Conservation (phyloP, 2,113 vertebrate genomes). For the Melanotaenia duboulayi region DNA sequence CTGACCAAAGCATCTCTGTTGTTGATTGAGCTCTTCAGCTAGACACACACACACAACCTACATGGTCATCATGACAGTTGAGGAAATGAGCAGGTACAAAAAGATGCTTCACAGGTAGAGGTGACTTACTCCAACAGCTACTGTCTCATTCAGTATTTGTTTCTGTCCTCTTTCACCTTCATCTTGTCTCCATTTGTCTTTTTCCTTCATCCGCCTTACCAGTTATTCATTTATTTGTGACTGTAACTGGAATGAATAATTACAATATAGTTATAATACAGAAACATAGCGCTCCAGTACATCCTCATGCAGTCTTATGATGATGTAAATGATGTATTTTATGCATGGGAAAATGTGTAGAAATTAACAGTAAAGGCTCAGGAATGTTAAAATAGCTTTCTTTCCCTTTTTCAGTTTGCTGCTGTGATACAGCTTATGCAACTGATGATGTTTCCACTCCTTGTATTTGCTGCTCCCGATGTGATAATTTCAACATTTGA, state of each 20-base stretch:
- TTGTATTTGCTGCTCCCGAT: too few species aligned
- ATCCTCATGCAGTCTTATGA: too few species aligned
- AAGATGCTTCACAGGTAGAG: background rate
- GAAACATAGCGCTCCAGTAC: too few species aligned
- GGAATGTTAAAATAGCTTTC: too few species aligned
- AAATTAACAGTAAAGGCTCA: too few species aligned
- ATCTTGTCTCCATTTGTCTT: background rate
- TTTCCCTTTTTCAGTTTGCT: too few species aligned
- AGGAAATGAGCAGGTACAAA: constrained; percentile 15
- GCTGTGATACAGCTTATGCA: too few species aligned
- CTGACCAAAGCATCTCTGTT: constrained; percentile 44
- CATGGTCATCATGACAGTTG: constrained; percentile 5
- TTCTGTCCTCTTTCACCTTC: background rate
- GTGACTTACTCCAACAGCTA: background rate
- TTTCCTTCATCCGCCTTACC: background rate
- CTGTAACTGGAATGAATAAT: background rate
- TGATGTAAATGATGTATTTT: too few species aligned
- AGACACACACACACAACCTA: constrained; percentile 23
- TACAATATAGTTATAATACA: too few species aligned
- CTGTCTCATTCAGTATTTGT: background rate
- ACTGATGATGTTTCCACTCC: too few species aligned
- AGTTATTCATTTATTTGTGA: background rate
- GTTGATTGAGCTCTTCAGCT: constrained; percentile 71
- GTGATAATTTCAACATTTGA: too few species aligned
- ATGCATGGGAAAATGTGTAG: too few species aligned